These are phyloP conservation scores for Dasysyrphus tricinctus DNA, from an alignment of 2,888 invertebrate genomes.

Conservation along the genomic window DNA sequence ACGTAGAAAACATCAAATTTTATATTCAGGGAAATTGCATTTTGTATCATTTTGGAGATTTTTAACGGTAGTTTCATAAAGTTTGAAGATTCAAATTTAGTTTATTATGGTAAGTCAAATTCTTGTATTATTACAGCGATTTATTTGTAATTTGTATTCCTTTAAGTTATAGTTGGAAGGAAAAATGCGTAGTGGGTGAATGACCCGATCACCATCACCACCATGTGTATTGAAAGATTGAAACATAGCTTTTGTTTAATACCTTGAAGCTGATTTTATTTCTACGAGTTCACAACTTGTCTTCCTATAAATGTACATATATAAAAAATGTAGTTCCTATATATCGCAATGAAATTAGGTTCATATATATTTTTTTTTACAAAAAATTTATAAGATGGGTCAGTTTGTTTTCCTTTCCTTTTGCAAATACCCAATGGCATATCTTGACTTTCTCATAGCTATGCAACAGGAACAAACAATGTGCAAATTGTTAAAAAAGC, in stretches of 20 bases:
- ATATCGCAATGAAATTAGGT: background rate
- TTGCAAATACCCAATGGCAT: slow-evolving; percentile 25
- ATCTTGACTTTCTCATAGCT: slow-evolving; percentile 26
- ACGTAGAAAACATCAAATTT: background rate
- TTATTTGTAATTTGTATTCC: no score
- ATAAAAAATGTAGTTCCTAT: slow-evolving; percentile 1
- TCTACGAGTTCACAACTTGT: background rate
- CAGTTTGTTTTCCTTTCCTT: slow-evolving; percentile 21
- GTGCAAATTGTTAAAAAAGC: slow-evolving; percentile 60
- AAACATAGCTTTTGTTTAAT: background rate
- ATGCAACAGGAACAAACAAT: slow-evolving; percentile 43
- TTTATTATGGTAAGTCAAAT: no score
- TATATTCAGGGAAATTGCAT: no score
- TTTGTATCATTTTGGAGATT: no score
- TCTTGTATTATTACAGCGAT: no score
- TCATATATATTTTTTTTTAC: background rate
- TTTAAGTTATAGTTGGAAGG: no score
- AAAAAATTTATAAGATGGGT: slow-evolving; percentile 11
- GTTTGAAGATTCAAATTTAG: no score
- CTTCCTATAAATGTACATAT: no score
- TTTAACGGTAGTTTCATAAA: no score
- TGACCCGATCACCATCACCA: no score
- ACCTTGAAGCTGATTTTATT: background rate
- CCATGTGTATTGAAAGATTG: no score
- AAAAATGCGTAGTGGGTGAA: no score